Conservation (phyloP, 2,113 vertebrate species). For the Petrocephalus zakoni region DNA sequence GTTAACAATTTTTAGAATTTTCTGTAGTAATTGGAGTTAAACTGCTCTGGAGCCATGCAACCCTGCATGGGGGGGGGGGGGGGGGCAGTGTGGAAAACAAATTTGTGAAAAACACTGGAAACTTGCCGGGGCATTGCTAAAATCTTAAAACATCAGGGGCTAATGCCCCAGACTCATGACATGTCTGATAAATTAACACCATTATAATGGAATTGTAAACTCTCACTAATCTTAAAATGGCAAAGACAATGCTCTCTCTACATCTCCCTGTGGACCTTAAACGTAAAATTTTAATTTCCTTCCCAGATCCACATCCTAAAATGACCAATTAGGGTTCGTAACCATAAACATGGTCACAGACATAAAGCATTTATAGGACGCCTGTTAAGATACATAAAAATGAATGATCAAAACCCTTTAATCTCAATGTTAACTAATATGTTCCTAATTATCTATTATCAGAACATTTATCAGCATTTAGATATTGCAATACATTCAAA, state of each 20-base stretch:
- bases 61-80: not conserved
- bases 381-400: not conserved
- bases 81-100: too few species aligned
- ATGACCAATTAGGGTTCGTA: not conserved
- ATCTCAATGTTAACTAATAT: not conserved
- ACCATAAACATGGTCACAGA: not conserved
- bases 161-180: not conserved
- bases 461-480: not conserved
- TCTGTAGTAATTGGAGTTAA: not conserved
- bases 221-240: not conserved
- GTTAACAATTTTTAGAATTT: not conserved
- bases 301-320: not conserved
- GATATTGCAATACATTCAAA: not conserved
- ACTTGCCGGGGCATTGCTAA: not conserved
- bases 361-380: not conserved
- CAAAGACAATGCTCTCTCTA: not conserved
- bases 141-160: not conserved
- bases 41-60: not conserved
- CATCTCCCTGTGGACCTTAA: not conserved
- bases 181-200: not conserved
- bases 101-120: too few species aligned
- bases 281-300: not conserved
- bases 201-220: not conserved
- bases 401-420: not conserved
- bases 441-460: not conserved